A percentile compares a stretch with the other conserved stretches of the same genome.
Evolutionary conservation across 2,113 vertebrate genomes (phyloP).

Genomic region (Calypte anna): DNA sequence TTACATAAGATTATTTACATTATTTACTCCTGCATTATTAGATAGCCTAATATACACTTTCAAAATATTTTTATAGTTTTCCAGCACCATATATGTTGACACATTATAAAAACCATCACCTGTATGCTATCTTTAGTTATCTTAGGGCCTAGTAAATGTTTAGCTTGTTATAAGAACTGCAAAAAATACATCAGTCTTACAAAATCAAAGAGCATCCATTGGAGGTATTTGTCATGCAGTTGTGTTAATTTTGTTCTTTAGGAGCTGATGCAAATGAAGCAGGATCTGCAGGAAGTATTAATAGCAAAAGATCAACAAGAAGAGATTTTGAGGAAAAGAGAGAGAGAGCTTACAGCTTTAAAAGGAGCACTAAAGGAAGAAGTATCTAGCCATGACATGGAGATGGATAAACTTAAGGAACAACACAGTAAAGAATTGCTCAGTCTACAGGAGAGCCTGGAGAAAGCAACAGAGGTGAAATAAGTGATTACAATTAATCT

Average conservation of each 20-base stretch:
- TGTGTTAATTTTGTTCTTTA: conserved; percentile 58
- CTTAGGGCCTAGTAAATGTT: neutral
- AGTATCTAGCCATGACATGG: conserved; percentile 92
- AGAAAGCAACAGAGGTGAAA: conserved; percentile 87
- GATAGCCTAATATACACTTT: neutral
- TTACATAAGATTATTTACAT: too few species aligned
- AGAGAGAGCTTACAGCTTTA: conserved; percentile 92
- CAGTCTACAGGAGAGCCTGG: conserved; percentile 79
- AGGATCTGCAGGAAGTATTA: conserved; percentile 86
- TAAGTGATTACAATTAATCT: neutral
- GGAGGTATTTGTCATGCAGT: neutral
- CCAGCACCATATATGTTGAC: neutral
- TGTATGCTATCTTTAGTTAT: neutral
- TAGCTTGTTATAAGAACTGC: neutral
- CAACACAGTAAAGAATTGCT: conserved; percentile 88
- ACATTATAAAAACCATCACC: neutral
- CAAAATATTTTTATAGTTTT: neutral
- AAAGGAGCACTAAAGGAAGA: conserved; percentile 97
- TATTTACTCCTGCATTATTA: neutral
- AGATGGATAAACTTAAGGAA: conserved; percentile 92
- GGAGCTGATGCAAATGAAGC: conserved; percentile 90
- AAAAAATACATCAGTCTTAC: neutral
- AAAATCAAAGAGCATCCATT: neutral
- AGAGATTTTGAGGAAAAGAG: conserved; percentile 88
- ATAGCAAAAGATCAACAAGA: conserved; percentile 91